Percentiles rank a stretch among this genome's conserved stretches.
Evolutionary conservation across 2,113 vertebrate species (phyloP).

Genomic region (Polypterus bichir): DNA sequence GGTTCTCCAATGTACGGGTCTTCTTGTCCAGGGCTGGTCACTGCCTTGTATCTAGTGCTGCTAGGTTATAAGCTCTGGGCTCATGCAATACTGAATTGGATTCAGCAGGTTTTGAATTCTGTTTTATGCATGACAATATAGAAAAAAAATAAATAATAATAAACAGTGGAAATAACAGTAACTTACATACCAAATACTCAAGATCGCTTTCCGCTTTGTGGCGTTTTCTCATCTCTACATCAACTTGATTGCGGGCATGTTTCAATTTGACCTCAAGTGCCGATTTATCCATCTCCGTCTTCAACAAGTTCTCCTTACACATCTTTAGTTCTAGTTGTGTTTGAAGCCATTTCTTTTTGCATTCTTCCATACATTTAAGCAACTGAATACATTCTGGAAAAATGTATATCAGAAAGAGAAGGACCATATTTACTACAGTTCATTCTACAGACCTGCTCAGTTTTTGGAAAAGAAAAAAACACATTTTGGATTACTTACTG

Average conservation of each 20-base stretch:
- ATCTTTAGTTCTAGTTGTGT: slow-evolving; percentile 50
- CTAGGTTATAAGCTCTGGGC: no score
- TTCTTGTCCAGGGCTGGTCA: neutral
- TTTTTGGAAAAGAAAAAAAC: no score
- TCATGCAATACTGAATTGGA: no score
- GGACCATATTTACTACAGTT: no score
- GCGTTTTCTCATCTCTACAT: slow-evolving; percentile 71
- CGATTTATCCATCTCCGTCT: slow-evolving; percentile 50
- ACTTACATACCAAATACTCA: slow-evolving; percentile 52
- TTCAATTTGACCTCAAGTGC: slow-evolving; percentile 67
- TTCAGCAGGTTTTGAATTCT: no score
- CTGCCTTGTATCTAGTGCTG: neutral
- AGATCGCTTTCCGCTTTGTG: slow-evolving; percentile 56
- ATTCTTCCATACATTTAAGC: slow-evolving; percentile 39
- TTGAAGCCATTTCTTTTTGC: slow-evolving; percentile 45
- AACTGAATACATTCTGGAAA: slow-evolving; percentile 42
- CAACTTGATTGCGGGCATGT: slow-evolving; percentile 69
- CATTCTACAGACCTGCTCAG: no score
- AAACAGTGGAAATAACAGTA: neutral
- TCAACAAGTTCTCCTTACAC: slow-evolving; percentile 53
- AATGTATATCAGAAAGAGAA: no score
- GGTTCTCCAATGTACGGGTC: no score
- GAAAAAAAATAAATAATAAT: no score
- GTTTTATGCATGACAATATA: no score
- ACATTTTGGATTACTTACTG: no score